Evolutionary conservation across 1,140 invertebrate genomes (phyloP), one percentile per base, ranked within the genome.

Genomic region (Drosophila melanica): DNA sequence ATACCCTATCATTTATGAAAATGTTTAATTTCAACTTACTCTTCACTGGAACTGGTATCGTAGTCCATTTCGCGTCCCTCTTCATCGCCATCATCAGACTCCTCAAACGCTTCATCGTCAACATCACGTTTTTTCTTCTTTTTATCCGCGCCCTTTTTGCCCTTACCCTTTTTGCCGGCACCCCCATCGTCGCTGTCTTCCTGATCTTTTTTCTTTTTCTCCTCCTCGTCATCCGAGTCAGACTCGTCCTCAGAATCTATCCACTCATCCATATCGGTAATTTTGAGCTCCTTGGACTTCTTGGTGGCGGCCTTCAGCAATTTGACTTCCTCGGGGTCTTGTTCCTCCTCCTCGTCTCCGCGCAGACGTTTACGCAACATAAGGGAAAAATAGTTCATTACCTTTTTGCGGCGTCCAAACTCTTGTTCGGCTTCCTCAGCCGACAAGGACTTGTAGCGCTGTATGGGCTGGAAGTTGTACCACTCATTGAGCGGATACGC

Each of bases 401-500:
- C 97, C 91, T 98, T 98, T 91, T 98, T 98, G 41, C 98, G 94
- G 85, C 98, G 96, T 81, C 95, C 97, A 92, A 98, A 99, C 92
- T 99, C 97, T 87, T 98, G 96, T 92, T 99, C 98, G 1, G 98
- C 98, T 93, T 99, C 98, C 93, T 99, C 98, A 1, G 97, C 97
- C 53, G 97, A 98, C 0, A 99, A 92, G 3, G 97, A 95, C 92
- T 99, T 99, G 81, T 99, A 99, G 54, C 93, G 92, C 60, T 95
- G 93, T 67, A 95, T 93, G 4, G 94, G 94, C 66, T 92, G 94
- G 75, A 96, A 96, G 63, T 95, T 95, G 67, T 93, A 96, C 98
- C 98, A 99, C 93, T 99, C 98, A 55, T 97, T 95, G 9, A 99
- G 93, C 2, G 98, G 98, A 93, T 96, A 98, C 0, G 98, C 98